These are phyloP conservation scores for Speoplatyrhinus poulsoni DNA, from an alignment of 2,113 vertebrate genomes.

Conservation along the genomic window DNA sequence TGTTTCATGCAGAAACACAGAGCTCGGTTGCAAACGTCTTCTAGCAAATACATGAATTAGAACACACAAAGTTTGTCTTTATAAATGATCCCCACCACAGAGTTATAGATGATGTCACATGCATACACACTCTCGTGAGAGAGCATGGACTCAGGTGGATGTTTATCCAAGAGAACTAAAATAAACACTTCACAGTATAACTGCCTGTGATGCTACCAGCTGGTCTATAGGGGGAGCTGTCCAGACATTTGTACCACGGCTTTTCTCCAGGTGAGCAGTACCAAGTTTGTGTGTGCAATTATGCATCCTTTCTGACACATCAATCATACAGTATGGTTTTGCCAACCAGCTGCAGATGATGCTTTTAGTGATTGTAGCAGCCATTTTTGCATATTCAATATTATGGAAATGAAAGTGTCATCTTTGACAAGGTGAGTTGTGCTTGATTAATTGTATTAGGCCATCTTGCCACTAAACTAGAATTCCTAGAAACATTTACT, in stretches of 20 bases:
- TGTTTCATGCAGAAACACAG: not conserved
- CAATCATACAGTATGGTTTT: not conserved
- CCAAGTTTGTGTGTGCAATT: not conserved
- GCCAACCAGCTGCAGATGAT: not conserved
- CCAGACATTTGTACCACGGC: not conserved
- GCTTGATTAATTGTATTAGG: slow-evolving; percentile 8
- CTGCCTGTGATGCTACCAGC: not conserved
- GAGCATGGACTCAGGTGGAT: slow-evolving; percentile 19
- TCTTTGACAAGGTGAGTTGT: slow-evolving; percentile 13
- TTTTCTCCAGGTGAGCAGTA: not conserved
- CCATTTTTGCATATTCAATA: not conserved
- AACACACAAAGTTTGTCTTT: no score
- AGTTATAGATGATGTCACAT: slow-evolving; percentile 1
- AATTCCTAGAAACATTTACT: not conserved
- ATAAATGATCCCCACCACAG: no score
- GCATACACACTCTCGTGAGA: slow-evolving; percentile 18
- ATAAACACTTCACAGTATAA: no score
- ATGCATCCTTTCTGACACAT: not conserved
- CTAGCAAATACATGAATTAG: not conserved
- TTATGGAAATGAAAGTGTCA: slow-evolving; percentile 16
- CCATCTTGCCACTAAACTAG: not conserved
- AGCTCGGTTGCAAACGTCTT: not conserved
- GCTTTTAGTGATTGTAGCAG: no score
- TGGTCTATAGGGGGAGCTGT: not conserved
- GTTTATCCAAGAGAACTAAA: slow-evolving; percentile 3